These are phyloP conservation scores for Eupithecia pulchellata DNA, from an alignment of 2,888 invertebrate species.

Conservation along the genomic window DNA sequence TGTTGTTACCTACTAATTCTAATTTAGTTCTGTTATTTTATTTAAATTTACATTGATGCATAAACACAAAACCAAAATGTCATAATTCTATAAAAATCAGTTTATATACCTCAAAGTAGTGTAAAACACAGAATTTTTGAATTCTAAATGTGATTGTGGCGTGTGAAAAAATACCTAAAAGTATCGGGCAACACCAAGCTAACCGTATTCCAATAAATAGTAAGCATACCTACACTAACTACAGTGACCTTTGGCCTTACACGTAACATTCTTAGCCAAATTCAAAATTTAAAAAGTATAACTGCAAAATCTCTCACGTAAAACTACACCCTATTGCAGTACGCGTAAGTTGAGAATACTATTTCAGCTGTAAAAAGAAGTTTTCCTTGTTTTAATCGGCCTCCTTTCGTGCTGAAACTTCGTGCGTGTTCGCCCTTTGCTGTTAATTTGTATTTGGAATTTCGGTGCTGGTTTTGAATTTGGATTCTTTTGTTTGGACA, in stretches of 20 bases:
- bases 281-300: constrained; percentile 57
- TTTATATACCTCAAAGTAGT: neutral
- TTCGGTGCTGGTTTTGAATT: constrained; percentile 44
- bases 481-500: constrained; percentile 30
- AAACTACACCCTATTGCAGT: constrained; percentile 13
- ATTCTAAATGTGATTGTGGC: constrained; percentile 20
- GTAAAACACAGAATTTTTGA: neutral
- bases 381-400: constrained; percentile 54
- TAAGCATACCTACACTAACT: constrained; percentile 51
- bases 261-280: constrained; percentile 59
- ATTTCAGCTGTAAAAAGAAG: constrained; percentile 33
- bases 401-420: constrained; percentile 54
- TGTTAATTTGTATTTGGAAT: constrained; percentile 63
- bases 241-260: constrained; percentile 72
- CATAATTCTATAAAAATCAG: neutral
- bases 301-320: constrained; percentile 26
- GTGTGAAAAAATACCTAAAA: constrained; percentile 35
- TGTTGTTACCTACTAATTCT: too few relatives aligned
- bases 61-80: too few relatives aligned
- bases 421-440: constrained; percentile 69
- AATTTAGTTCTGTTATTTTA: too few relatives aligned
- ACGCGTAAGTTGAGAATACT: constrained; percentile 3
- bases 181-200: constrained; percentile 38
- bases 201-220: constrained; percentile 46
- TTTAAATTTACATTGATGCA: too few relatives aligned